Conservation (phyloP, 2,888 invertebrate genomes). For the Cryptophagus acutangulus region DNA sequence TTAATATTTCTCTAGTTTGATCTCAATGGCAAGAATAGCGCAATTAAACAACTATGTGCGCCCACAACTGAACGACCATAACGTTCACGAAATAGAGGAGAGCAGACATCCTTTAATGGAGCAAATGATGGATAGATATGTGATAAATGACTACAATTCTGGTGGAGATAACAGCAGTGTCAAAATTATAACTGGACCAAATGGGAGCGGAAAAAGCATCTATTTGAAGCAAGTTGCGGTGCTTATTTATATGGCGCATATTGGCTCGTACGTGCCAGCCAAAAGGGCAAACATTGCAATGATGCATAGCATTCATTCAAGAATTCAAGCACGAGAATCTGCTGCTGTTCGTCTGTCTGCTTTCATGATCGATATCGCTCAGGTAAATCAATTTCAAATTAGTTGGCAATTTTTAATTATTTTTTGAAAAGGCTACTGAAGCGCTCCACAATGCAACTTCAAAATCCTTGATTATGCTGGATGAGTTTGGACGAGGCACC, state of each 20-base stretch:
- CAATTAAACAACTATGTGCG: conserved; percentile 40
- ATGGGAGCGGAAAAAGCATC: conserved; percentile 88
- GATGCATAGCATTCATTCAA: conserved; percentile 68
- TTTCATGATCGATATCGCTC: conserved; percentile 78
- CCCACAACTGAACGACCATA: conserved; percentile 41
- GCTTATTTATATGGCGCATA: conserved; percentile 78
- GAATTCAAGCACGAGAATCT: conserved; percentile 73
- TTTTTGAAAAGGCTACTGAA: conserved; percentile 59
- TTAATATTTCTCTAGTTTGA: conserved; percentile 38
- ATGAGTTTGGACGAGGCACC: conserved; percentile 89
- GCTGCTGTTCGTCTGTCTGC: conserved; percentile 75
- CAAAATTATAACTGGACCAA: conserved; percentile 83
- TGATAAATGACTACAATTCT: conserved; percentile 68
- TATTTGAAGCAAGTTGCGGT: conserved; percentile 81
- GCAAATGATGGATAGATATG: conserved; percentile 59
- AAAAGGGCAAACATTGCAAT: conserved; percentile 65
- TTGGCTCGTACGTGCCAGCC: conserved; percentile 88
- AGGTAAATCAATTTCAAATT: conserved; percentile 52
- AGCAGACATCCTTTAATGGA: conserved; percentile 76
- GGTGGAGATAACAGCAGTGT: conserved; percentile 55
- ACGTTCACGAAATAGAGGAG: conserved; percentile 40
- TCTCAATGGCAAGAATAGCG: conserved; percentile 44
- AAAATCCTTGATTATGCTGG: conserved; percentile 71
- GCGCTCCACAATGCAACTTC: conserved; percentile 62
- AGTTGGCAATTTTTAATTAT: conserved; percentile 3